Conservation (phyloP, 2,797 vertebrate species). For the Pipistrellus nathusii region DNA sequence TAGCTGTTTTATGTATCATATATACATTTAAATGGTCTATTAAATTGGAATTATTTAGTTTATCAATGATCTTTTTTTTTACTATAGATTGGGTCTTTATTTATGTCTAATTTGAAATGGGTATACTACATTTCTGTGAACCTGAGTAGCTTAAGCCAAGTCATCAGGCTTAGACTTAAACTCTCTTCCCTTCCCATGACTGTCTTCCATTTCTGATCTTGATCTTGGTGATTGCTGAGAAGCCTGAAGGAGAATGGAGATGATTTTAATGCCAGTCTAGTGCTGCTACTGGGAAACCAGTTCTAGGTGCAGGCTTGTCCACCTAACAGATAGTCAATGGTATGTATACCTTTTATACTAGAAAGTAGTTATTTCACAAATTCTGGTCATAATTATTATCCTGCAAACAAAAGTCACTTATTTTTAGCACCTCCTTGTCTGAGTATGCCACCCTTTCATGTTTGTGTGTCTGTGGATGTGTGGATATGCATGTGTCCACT, state of each 20-base stretch:
- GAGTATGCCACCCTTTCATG: conserved; percentile 59
- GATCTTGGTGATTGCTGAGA: neutral
- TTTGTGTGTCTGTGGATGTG: conserved; percentile 67
- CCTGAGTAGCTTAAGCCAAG: neutral
- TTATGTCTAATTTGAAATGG: conserved; percentile 25
- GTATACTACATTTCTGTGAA: neutral
- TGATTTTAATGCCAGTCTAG: neutral
- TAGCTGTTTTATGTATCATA: neutral
- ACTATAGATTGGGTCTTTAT: neutral
- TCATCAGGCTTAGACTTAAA: neutral
- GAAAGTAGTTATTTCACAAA: neutral
- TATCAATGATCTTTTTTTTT: neutral
- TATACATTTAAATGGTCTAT: neutral
- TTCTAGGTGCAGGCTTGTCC: neutral
- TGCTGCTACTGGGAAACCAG: neutral
- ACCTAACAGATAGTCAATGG: neutral
- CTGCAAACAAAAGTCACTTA: neutral
- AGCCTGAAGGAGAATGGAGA: neutral
- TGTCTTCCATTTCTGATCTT: neutral
- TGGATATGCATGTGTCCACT: conserved; percentile 54
- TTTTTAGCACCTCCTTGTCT: conserved; percentile 42
- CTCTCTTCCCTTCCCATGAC: conserved; percentile 4
- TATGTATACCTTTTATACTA: neutral
- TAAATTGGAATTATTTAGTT: neutral
- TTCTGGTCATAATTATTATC: neutral